A percentile compares a stretch with the other conserved stretches of the same genome.
Conservation (phyloP, 2,888 invertebrate species). For the Ptilodon capucinus region DNA sequence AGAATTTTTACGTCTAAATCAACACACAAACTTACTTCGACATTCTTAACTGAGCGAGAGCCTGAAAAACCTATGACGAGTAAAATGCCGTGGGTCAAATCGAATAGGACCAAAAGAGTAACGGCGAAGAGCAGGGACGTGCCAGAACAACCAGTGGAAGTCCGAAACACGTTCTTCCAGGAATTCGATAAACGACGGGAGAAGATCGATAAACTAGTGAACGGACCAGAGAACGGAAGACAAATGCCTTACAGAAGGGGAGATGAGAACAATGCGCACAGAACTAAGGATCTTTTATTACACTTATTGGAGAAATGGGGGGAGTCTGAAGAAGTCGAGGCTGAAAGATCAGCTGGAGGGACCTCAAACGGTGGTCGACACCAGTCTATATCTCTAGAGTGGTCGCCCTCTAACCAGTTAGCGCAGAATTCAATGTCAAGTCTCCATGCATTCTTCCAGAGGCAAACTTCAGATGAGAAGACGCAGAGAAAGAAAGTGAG, state of each 20-base stretch:
- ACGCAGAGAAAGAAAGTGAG: constrained; percentile 65
- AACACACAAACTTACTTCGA: constrained; percentile 63
- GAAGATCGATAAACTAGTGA: constrained; percentile 72
- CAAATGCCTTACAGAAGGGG: constrained; percentile 75
- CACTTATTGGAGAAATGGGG: constrained; percentile 91
- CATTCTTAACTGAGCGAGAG: constrained; percentile 66
- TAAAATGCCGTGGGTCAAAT: constrained; percentile 80
- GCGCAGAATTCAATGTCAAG: constrained; percentile 91
- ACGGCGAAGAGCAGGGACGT: constrained; percentile 88
- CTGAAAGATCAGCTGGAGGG: constrained; percentile 78
- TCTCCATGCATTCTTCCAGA: constrained; percentile 90
- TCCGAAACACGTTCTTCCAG: constrained; percentile 78
- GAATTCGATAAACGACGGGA: constrained; percentile 75
- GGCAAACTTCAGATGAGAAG: constrained; percentile 80
- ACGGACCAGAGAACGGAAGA: constrained; percentile 65
- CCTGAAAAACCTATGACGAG: constrained; percentile 74
- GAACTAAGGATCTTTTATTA: constrained; percentile 89
- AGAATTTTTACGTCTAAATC: constrained; percentile 70
- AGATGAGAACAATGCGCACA: constrained; percentile 84
- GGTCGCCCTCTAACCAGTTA: constrained; percentile 87
- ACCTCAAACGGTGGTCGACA: constrained; percentile 78
- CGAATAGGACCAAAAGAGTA: constrained; percentile 84
- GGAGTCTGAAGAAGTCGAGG: constrained; percentile 77
- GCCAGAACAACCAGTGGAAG: constrained; percentile 84
- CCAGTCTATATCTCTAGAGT: constrained; percentile 89